Conservation (phyloP, 2,888 invertebrate genomes). For the Torymus auratus region DNA sequence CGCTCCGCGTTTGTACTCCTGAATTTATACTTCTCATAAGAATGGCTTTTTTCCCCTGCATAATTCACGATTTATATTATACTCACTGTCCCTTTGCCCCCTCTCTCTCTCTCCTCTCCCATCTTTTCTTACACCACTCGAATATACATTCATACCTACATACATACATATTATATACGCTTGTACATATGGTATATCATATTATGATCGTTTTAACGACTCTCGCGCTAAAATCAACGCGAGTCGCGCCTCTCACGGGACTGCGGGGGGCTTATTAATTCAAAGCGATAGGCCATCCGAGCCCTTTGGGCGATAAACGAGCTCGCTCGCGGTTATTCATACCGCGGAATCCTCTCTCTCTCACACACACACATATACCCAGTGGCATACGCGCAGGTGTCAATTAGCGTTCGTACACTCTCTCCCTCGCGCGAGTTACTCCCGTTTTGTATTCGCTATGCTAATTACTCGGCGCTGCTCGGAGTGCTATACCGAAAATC, state of each 20-base stretch:
- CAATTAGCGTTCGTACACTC: conserved; percentile 33
- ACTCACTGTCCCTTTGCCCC: neutral
- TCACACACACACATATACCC: neutral
- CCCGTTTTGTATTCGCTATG: conserved; percentile 50
- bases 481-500: conserved; percentile 34
- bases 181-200: too few species aligned
- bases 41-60: conserved; percentile 25
- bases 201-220: neutral
- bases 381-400: conserved; percentile 18
- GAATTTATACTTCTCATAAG: conserved; percentile 42
- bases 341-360: too few species aligned
- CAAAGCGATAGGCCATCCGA: conserved; percentile 48
- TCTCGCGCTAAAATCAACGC: neutral
- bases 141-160: neutral
- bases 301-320: conserved; percentile 38
- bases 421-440: conserved; percentile 35
- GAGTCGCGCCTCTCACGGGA: conserved; percentile 17
- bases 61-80: conserved; percentile 43
- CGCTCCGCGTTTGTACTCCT: conserved; percentile 29
- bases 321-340: conserved; percentile 28
- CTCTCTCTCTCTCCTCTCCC: neutral
- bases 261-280: conserved; percentile 50
- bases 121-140: neutral
- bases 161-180: too few species aligned
- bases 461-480: conserved; percentile 45